Evolutionary conservation across 53 echinoderm and acorn worm species (phyloP), one percentile per base, ranked within the genome.

Genomic region (Pentamera pediparva): DNA sequence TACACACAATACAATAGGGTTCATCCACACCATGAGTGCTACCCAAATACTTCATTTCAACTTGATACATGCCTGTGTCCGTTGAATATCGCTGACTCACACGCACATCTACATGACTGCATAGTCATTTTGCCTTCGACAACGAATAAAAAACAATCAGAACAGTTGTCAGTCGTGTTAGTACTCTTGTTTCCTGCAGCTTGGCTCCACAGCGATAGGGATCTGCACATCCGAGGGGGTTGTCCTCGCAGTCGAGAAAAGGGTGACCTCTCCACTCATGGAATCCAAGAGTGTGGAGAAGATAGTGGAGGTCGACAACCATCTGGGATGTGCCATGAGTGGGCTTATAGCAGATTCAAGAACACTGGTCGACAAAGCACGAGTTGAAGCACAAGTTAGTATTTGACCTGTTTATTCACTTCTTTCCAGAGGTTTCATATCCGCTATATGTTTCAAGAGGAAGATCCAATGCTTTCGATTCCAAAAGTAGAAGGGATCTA

Each of bases 191-290:
- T n/a, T n/a, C n/a, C n/a, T 65, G 13, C 67, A 95, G 96, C 88
- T 95, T 39, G 96, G 96, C 17, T 95, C 96, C 20, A 95, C 96
- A 83, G 96, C 96, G 12, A 85, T 95, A 62, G 95, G 96, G n/a
- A 95, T 95, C 69, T 78, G 78, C 57, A 95, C 96, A 2, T 74
- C 87, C 36, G 96, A 91, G 61, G 96, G 96, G 3, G 75, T 91
- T 17, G 96, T 95, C 53, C 52, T 95, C 20, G 96, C 90, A 6
- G 90, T 94, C 18, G 90, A 89, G 79, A 95, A 88, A 60, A 50
- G 93, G 41, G 77, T 95, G 29, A 95, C 96, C n/a, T 95, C 96
- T 32, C 83, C 90, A 10, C 79, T 95, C 12, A 95, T 91, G 85
- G 96, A 95, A 48, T 84, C 83, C 13, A 63, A 87, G 45, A 95